Base-by-base conservation (phyloP, 2,888 invertebrate species). In the Petrophora chlorosata region DNA sequence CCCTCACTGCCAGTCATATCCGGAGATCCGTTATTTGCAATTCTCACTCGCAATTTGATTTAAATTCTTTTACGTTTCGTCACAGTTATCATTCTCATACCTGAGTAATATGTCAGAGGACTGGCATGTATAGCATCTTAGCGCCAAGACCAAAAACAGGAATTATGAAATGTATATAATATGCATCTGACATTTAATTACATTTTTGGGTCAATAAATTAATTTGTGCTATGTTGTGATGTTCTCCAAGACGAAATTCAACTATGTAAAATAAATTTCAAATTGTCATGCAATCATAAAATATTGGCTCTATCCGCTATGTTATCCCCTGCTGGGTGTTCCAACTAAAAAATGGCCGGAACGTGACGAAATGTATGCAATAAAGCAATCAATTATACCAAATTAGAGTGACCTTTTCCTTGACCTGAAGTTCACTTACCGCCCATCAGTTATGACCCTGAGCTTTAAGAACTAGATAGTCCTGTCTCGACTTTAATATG, bases 21-120 rank as follows among this genome's bases (percentile, higher is more conserved):
- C 64, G 59, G 61, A 79, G 76, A 70, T 79, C 77, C 79, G 79
- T 70, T 64, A 69, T 63, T 63, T 50, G 67, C 65, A 56, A 62
- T 53, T 58, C 59, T 47, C 54, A 46, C 48, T 49, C 53, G 59
- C 62, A 76, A 59, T 67, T 69, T 56, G 65, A 61, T 67, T 71
- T 56, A 62, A 67, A 74, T 73, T 73, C 67, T 66, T 69, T 62
- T 56, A 53, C 46, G 58, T 59, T 61, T 68, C 61, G 56, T 59
- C 63, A 63, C 56, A 53, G 39, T 43, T 49, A 29, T 50, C 43
- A 39, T 49, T 49, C 29, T 50, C 49, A 39, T 43, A 33, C 42
- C 46, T 26, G 29, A 43, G 39, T 25, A 29, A 23, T 28, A 42
- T 56, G 42, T 50, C 43, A 34, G 43, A 29, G 5, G 16, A 33